Evolutionary conservation across 2,888 invertebrate genomes (phyloP), one percentile per base, ranked within the genome.

Genomic region (Conus canariensis): DNA sequence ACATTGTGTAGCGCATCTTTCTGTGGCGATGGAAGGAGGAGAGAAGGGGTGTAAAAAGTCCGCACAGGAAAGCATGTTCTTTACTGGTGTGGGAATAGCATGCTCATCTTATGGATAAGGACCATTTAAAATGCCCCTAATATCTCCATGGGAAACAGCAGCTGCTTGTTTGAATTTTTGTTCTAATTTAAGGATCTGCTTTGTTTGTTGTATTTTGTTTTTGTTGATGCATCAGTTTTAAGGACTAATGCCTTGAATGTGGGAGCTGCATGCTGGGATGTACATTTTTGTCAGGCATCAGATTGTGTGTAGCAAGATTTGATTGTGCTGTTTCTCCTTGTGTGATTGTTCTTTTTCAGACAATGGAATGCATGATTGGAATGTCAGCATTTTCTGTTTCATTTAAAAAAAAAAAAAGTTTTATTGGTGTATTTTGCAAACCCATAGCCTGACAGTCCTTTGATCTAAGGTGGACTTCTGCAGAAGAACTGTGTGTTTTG

Each of bases 1-100:
- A 19, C n/a, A n/a, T 74, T 7, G 19, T n/a, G 74, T 74, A 74
- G 74, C 74, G n/a, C n/a, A n/a, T 74, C 74, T 74, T n/a, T n/a
- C 22, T 74, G 74, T 74, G 74, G 2, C 19, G 6, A 8, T n/a
- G n/a, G 5, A 9, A n/a, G n/a, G 22, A 19, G n/a, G 45, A 45
- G 45, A 45, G 45, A 45, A 45, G 45, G 30, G 45, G 45, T 45
- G 45, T 45, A 45, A 45, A 45, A 45, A n/a, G 9, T n/a, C 22
- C 25, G n/a, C 9, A 22, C 19, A 2, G 70, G 9, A 74, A 9
- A 25, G 74, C 74, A 74, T 74, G 74, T 74, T 74, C 74, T 74
- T 22, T 74, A 74, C n/a, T n/a, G n/a, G n/a, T 74, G 74, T 74
- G n/a, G 74, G 74, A 22, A 74, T 25, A 74, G 74, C 74, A 74